Percentiles rank a stretch among this genome's conserved stretches.
These are phyloP conservation scores for Dipodomys ordii DNA, from an alignment of 2,113 vertebrate species.

Conservation along the genomic window DNA sequence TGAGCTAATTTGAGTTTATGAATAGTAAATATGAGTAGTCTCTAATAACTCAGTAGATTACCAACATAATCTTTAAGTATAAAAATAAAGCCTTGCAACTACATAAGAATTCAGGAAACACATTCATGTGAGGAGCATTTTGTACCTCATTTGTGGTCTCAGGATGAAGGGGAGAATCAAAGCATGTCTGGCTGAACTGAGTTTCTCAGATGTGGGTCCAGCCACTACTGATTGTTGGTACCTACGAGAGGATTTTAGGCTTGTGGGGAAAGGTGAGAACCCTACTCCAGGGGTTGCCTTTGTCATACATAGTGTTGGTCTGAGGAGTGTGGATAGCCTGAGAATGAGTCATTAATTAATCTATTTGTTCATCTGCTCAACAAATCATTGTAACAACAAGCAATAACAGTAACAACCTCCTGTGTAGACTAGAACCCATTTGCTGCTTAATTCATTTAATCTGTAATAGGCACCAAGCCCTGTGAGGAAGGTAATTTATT, in stretches of 20 bases:
- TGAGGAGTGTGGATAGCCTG: background rate
- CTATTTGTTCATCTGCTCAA: background rate
- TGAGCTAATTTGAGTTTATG: conserved; percentile 60
- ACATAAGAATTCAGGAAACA: background rate
- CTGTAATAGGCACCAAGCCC: background rate
- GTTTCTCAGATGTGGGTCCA: background rate
- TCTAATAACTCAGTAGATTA: conserved; percentile 53
- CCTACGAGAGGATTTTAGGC: background rate
- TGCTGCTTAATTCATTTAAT: background rate
- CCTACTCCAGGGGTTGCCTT: background rate
- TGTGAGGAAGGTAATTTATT: background rate
- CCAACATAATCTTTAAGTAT: conserved; percentile 16
- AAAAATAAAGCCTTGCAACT: conserved; percentile 45
- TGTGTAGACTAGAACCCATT: background rate
- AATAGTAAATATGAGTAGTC: conserved; percentile 69
- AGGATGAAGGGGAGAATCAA: background rate
- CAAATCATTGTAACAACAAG: background rate
- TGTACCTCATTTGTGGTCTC: background rate
- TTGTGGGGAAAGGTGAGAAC: background rate
- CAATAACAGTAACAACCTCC: background rate
- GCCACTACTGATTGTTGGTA: no score
- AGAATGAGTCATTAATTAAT: background rate
- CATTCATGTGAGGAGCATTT: background rate
- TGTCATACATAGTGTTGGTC: background rate
- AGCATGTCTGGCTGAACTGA: background rate